These are phyloP conservation scores for Nineta flava DNA, from an alignment of 2,888 invertebrate genomes.

Conservation along the genomic window DNA sequence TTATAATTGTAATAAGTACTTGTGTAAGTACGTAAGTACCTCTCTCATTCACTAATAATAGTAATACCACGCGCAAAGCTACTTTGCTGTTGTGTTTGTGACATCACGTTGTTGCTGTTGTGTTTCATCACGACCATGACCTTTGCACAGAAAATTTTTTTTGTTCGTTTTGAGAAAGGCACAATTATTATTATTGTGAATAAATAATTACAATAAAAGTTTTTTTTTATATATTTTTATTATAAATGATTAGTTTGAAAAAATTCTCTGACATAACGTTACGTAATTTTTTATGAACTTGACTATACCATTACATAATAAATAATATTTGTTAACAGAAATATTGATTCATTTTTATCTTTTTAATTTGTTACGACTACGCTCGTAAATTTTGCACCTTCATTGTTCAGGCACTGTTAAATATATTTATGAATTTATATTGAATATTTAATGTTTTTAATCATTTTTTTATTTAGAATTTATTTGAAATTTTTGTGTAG, in stretches of 20 bases:
- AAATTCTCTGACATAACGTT: neutral
- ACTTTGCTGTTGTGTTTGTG: neutral
- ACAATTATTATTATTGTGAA: neutral
- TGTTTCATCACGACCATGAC: neutral
- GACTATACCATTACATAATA: no score
- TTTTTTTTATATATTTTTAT: neutral
- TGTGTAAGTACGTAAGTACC: neutral
- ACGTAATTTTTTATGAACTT: no score
- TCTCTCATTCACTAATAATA: neutral
- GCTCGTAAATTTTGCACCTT: slow-evolving; percentile 4
- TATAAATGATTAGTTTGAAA: neutral
- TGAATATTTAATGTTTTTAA: neutral
- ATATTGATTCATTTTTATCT: no score
- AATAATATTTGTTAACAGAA: no score
- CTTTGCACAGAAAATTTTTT: neutral
- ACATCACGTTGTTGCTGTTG: no score
- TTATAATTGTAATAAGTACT: no score
- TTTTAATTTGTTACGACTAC: no score
- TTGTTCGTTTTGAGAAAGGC: neutral
- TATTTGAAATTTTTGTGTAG: neutral
- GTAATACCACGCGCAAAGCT: neutral
- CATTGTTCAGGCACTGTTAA: slow-evolving; percentile 9
- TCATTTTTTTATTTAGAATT: neutral
- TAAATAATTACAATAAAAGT: no score
- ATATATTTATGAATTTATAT: neutral